Conservation (phyloP, 2,113 vertebrate genomes). For the Camelus dromedarius region DNA sequence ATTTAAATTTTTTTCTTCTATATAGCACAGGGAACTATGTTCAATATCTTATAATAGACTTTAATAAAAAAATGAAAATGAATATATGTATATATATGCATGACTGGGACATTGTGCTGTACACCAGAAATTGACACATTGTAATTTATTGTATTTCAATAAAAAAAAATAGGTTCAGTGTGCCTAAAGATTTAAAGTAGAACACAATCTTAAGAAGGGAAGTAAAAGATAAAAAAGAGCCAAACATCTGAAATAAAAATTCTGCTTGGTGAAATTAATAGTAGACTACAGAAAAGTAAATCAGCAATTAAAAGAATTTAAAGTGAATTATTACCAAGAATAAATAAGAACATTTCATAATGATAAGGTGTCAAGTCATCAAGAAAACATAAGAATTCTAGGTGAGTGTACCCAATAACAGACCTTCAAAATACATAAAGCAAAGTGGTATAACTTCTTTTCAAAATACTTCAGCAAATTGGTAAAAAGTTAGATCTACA, state of each 20-base stretch:
- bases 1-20: too few relatives aligned
- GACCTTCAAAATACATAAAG: background rate
- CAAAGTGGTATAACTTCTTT: background rate
- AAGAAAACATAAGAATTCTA: background rate
- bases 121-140: too few relatives aligned
- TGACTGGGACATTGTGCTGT: too few relatives aligned
- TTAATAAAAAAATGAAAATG: too few relatives aligned
- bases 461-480: background rate
- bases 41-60: too few relatives aligned
- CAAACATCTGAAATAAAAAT: conserved; percentile 21
- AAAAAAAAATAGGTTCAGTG: background rate
- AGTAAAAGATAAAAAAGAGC: background rate
- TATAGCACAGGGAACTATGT: too few relatives aligned
- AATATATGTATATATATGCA: too few relatives aligned
- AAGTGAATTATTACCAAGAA: background rate
- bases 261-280: background rate
- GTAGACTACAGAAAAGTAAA: background rate
- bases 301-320: background rate
- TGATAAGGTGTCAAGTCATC: background rate
- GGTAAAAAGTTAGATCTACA: background rate
- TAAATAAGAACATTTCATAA: background rate
- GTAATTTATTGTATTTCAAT: too few relatives aligned
- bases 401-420: background rate
- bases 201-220: background rate
- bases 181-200: background rate